These are phyloP conservation scores for Hipposideros armiger DNA, from an alignment of 2,113 vertebrate genomes.

Conservation along the genomic window DNA sequence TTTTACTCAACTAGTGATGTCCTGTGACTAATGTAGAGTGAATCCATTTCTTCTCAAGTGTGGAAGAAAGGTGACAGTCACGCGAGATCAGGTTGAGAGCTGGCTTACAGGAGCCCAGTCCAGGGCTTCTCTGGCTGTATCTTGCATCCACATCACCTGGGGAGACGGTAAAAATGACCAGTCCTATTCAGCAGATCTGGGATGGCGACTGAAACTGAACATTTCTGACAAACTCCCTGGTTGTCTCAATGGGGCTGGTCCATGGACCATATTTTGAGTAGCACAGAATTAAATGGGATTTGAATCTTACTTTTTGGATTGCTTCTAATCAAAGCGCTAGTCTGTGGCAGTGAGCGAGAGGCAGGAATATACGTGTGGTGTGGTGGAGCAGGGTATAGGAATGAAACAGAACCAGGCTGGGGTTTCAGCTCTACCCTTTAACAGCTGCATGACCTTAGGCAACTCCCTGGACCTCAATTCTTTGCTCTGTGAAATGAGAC, in stretches of 20 bases:
- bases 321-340: neutral
- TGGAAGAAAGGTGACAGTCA: neutral
- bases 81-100: neutral
- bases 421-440: neutral
- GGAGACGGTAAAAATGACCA: neutral
- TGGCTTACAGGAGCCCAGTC: neutral
- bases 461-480: neutral
- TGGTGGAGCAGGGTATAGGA: neutral
- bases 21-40: neutral
- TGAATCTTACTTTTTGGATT: neutral
- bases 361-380: neutral
- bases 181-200: neutral
- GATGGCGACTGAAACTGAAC: neutral
- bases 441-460: too few relatives aligned
- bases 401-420: neutral
- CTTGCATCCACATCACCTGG: accelerated
- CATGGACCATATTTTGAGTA: neutral
- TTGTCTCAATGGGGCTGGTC: neutral
- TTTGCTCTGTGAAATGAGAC: conserved; percentile 8
- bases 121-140: neutral
- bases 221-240: neutral
- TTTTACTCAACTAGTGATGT: neutral
- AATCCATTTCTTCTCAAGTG: neutral
- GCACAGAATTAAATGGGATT: neutral
- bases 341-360: neutral